Conservation (phyloP, 2,888 invertebrate species). For the Dryobota labecula region DNA sequence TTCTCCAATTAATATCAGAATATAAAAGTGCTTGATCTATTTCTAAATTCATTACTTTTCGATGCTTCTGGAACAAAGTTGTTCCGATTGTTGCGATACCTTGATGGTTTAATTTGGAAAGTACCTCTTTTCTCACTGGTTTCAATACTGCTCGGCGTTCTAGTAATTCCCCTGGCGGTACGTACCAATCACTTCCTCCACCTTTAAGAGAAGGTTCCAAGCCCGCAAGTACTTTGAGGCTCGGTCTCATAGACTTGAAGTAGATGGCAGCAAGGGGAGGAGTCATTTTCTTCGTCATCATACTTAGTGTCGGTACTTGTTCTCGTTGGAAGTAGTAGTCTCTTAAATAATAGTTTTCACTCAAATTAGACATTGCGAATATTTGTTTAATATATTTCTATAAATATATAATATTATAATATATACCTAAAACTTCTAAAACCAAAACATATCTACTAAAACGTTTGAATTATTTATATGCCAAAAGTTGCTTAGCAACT, state of each 20-base stretch:
- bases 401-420: conserved; percentile 9
- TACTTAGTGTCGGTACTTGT: conserved; percentile 83
- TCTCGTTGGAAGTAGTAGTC: conserved; percentile 80
- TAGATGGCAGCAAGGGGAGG: conserved; percentile 81
- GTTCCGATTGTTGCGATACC: conserved; percentile 78
- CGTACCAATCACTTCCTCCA: conserved; percentile 83
- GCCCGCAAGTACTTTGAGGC: conserved; percentile 81
- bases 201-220: conserved; percentile 83
- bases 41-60: conserved; percentile 71
- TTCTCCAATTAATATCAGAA: conserved; percentile 78
- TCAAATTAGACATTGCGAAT: conserved; percentile 73
- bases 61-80: conserved; percentile 71
- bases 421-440: background rate
- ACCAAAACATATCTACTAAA: background rate
- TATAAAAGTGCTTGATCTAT: conserved; percentile 70
- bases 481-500: conserved; percentile 32
- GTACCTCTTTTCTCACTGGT: conserved; percentile 75
- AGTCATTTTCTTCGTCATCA: conserved; percentile 81
- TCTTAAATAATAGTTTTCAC: conserved; percentile 81
- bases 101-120: conserved; percentile 75
- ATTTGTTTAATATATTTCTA: background rate
- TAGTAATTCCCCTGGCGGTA: conserved; percentile 80
- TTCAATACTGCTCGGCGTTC: conserved; percentile 78
- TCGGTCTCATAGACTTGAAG: conserved; percentile 83
- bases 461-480: background rate